Base-by-base conservation (phyloP, 2,113 vertebrate species). In the Acinonyx jubatus region DNA sequence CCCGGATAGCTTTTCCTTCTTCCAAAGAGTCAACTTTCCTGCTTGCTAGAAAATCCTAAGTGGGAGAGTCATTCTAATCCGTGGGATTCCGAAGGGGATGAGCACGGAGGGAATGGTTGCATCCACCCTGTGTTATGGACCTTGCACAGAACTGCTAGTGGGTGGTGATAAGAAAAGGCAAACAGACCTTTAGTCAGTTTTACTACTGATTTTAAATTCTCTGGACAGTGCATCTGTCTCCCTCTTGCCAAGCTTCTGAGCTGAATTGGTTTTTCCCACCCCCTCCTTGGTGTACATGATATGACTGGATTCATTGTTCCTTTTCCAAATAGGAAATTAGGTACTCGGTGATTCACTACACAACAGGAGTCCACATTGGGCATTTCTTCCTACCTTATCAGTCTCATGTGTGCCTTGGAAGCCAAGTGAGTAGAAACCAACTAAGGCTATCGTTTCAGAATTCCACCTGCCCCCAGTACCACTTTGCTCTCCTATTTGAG, bases 21-120 rank as follows among this genome's bases (percentile, higher is more conserved):
- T 85, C 65, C 11, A 33, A 81, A 36, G 50, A 57, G 45, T 38
- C 27, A 85, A 48, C 52, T 85, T 81, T 27, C 63, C 1, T 55
- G 3, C 16, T 93, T 87, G 19, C n/a, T 83, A 29, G 25, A 74
- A 57, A 80, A 36, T 33, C 52, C 31, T 85, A 21, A 89, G 41
- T 21, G 21, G 21, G 33, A 50, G 9, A 82, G 5, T 33, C 25
- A 13, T 68, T 86, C 12, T 48, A 27, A 11, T 50, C 21, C 7
- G 18, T 66, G 25, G 7, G 36, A 12, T 74, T 50, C 12, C 2
- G 0, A n/a, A 57, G 14, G 5, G 0, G 5, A 1, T 12, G 3
- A 48, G 15, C 8, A 12, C 0, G 8, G 55, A 61, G 25, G 7
- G 7, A 33, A 11, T 29, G 36, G 1, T 6, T 45, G 13, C 0